Evolutionary conservation across 53 echinoderm and acorn worm species (phyloP).

Genomic region (Hippasteria phrygiana): DNA sequence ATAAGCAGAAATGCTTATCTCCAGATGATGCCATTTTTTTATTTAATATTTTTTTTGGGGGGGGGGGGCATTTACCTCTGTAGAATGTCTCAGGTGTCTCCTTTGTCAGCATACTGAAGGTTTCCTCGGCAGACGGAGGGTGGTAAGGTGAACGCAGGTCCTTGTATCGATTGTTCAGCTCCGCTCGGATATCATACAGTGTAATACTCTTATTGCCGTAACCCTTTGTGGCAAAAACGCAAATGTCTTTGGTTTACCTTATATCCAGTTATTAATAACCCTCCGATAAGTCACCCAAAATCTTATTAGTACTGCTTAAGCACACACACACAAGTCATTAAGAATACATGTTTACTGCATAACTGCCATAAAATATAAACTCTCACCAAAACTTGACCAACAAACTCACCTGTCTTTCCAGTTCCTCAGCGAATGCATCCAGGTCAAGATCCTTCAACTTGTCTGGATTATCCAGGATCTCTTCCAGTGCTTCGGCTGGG

Average conservation of each 20-base stretch:
- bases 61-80: conserved; percentile 62
- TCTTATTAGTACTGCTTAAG: no score
- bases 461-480: conserved; percentile 98
- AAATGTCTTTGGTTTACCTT: no score
- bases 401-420: conserved; percentile 98
- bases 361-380: not conserved
- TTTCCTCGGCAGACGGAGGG: conserved; percentile 82
- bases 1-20: no score
- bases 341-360: not conserved
- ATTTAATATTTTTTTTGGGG: not conserved
- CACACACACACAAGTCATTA: no score
- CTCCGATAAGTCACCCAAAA: no score
- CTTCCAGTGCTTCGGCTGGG: conserved; percentile 95
- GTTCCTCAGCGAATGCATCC: conserved; percentile 97
- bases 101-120: conserved; percentile 93
- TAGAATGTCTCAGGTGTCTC: conserved; percentile 98
- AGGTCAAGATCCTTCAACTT: conserved; percentile 97
- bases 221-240: no score
- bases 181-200: conserved; percentile 96
- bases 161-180: conserved; percentile 97
- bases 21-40: no score
- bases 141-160: conserved; percentile 87
- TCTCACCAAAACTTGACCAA: not conserved
- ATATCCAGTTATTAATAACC: no score
- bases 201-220: conserved; percentile 98